phyloP scores from a whole-genome alignment of 2,113 vertebrate species.

The Oreochromis tanganicae region DNA sequence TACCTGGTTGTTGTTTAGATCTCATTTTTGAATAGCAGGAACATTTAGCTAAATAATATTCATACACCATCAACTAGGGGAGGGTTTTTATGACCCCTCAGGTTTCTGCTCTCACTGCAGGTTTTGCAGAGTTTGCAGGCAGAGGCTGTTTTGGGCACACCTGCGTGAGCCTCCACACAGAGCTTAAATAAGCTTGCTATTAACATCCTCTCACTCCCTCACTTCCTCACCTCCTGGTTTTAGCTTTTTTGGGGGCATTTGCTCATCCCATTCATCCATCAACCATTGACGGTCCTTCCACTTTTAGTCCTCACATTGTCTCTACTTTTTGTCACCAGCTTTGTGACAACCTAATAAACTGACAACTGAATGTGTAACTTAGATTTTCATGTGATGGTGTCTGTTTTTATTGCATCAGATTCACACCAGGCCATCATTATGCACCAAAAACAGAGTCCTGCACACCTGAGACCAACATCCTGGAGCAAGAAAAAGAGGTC shows the following conservation, averaged over 20 bases:
- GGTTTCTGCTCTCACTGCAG: neutral
- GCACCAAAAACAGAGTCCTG: neutral
- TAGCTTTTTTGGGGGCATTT: neutral
- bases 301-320: neutral
- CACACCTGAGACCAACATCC: neutral
- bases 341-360: neutral
- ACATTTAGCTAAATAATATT: neutral
- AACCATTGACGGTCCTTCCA: neutral
- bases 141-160: neutral
- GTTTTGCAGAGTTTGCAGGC: neutral
- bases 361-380: neutral
- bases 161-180: neutral
- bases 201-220: neutral
- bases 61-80: neutral
- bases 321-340: neutral
- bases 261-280: neutral
- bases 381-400: neutral
- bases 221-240: neutral
- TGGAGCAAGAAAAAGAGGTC: neutral
- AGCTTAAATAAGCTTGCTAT: neutral
- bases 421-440: neutral
- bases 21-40: rapidly evolving
- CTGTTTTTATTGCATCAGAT: neutral
- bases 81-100: neutral
- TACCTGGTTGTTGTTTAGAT: neutral